Evolutionary conservation across 2,113 vertebrate species (phyloP).

Genomic region (Silurus glanis): DNA sequence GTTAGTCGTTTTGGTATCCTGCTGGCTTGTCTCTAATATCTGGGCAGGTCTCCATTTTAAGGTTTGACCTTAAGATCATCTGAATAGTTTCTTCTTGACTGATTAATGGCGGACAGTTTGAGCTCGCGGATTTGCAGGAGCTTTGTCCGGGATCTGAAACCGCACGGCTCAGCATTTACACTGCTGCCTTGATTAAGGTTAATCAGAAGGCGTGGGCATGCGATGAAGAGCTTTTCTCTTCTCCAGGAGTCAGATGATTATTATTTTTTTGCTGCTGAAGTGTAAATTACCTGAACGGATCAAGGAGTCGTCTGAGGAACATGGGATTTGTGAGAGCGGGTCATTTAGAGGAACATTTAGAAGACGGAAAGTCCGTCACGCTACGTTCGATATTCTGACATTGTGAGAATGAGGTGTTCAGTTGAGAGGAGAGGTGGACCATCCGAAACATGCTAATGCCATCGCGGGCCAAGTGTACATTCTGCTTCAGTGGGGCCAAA

Average conservation of each 20-base stretch:
- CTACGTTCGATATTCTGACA: slow-evolving; percentile 27
- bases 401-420: slow-evolving; percentile 34
- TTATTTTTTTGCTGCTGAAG: not conserved
- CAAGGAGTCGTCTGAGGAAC: slow-evolving; percentile 10
- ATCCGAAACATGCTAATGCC: not conserved
- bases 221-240: not conserved
- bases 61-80: slow-evolving; percentile 59
- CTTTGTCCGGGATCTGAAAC: slow-evolving; percentile 70
- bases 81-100: slow-evolving; percentile 64
- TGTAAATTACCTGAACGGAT: slow-evolving; percentile 31
- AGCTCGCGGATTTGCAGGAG: slow-evolving; percentile 59
- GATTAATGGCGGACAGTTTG: slow-evolving; percentile 69
- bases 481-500: not conserved
- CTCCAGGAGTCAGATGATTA: not conserved
- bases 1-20: not conserved
- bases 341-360: slow-evolving; percentile 14
- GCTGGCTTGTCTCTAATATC: not conserved
- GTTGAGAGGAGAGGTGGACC: slow-evolving; percentile 1
- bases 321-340: not conserved
- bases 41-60: slow-evolving; percentile 22
- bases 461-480: not conserved
- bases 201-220: slow-evolving; percentile 59
- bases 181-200: slow-evolving; percentile 71
- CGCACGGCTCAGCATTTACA: slow-evolving; percentile 71
- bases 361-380: not conserved